Conservation (phyloP, 2,113 vertebrate species). For the Syrrhaptes paradoxus region DNA sequence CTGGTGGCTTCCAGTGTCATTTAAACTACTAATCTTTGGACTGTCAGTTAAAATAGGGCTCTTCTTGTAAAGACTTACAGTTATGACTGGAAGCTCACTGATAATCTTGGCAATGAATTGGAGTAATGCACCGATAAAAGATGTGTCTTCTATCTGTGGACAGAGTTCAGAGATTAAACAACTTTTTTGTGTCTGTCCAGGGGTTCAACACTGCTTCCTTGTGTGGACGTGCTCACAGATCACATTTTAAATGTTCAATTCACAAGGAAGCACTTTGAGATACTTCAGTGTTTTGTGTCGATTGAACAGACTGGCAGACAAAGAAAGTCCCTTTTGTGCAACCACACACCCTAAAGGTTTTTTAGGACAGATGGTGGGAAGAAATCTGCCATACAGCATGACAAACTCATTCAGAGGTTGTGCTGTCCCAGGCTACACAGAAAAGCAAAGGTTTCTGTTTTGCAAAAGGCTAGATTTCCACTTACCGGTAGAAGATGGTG, state of each 20-base stretch:
- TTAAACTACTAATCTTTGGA: conserved; percentile 41
- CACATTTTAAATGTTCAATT: not conserved
- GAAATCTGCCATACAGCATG: not conserved
- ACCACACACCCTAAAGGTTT: not conserved
- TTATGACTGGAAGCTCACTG: not conserved
- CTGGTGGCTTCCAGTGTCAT: not conserved
- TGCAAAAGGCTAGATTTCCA: not conserved
- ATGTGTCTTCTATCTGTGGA: not conserved
- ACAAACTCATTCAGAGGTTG: not conserved
- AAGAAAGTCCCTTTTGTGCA: not conserved
- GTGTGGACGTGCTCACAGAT: not conserved
- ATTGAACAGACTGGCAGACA: not conserved
- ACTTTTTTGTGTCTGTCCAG: not conserved
- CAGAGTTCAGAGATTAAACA: conserved; percentile 19
- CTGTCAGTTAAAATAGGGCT: not conserved
- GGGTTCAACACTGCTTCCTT: not conserved
- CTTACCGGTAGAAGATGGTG: not conserved
- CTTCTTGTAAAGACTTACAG: not conserved
- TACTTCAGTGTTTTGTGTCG: not conserved
- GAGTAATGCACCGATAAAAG: not conserved
- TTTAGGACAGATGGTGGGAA: not conserved
- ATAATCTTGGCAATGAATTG: not conserved
- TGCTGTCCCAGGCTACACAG: not conserved
- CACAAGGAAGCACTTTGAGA: not conserved
- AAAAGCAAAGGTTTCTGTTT: not conserved